A percentile compares a stretch with the other conserved stretches of the same genome.
phyloP scores from a whole-genome alignment of 2,113 vertebrate species.

The Capreolus pygargus region DNA sequence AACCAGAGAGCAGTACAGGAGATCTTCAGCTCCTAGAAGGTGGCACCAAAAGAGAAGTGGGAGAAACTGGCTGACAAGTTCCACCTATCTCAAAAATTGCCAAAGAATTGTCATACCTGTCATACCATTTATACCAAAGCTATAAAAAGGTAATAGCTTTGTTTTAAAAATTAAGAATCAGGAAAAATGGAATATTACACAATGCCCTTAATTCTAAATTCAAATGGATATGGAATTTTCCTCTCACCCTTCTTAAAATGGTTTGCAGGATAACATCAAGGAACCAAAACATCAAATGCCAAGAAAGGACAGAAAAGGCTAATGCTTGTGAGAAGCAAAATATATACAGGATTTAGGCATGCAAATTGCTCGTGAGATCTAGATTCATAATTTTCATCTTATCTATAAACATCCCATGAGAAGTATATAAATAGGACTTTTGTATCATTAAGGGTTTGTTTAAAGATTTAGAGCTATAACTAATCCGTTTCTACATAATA shows the following conservation, averaged over 20 bases:
- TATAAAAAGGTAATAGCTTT: background rate
- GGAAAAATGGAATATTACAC: background rate
- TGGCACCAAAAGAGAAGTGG: background rate
- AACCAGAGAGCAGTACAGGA: background rate
- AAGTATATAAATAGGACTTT: conserved; percentile 60
- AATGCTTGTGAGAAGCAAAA: conserved; percentile 36
- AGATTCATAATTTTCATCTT: conserved; percentile 54
- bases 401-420: conserved; percentile 46
- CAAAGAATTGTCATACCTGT: background rate
- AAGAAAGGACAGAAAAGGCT: conserved; percentile 33
- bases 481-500: conserved; percentile 75
- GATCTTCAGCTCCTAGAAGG: background rate
- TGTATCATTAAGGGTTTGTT: conserved; percentile 63
- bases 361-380: conserved; percentile 40
- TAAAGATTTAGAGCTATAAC: conserved; percentile 48
- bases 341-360: conserved; percentile 52
- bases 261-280: background rate
- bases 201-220: background rate
- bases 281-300: conserved; percentile 6
- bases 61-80: background rate
- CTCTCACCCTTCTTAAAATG: background rate
- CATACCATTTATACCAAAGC: too few relatives aligned
- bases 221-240: background rate
- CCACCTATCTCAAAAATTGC: background rate
- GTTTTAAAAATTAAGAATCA: background rate